phyloP scores from a whole-genome alignment of 1,140 invertebrate genomes.

The Procambarus clarkii region DNA sequence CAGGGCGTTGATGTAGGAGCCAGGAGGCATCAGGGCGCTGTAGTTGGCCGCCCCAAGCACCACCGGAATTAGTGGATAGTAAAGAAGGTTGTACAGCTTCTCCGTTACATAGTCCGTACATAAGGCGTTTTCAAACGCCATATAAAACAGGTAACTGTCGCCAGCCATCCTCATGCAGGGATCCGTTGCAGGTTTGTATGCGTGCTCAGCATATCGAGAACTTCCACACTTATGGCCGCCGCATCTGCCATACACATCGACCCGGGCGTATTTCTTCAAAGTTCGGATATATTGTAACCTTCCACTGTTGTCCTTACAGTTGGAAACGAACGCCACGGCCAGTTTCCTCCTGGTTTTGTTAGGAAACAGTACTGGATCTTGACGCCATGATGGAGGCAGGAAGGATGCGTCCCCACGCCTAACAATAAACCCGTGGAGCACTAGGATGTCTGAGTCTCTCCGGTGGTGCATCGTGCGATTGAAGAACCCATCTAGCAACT shows the following conservation, averaged over 20 bases:
- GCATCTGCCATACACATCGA: background rate
- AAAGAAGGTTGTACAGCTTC: conserved; percentile 10
- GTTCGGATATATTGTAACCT: background rate
- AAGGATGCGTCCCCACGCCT: background rate
- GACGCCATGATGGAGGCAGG: background rate
- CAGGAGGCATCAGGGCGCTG: conserved; percentile 32
- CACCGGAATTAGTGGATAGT: conserved; percentile 60
- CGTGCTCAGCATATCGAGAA: background rate
- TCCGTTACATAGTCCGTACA: conserved; percentile 12
- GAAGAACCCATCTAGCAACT: conserved; percentile 72
- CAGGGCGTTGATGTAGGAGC: conserved; percentile 50
- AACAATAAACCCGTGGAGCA: conserved; percentile 73
- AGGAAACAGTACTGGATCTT: too few relatives aligned
- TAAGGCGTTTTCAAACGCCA: background rate
- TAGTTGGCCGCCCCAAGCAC: conserved; percentile 59
- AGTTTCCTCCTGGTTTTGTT: background rate
- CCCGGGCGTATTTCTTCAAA: background rate
- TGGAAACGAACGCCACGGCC: conserved; percentile 4
- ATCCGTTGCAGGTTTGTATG: background rate
- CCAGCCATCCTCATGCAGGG: background rate
- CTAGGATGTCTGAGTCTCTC: conserved; percentile 74
- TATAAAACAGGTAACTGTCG: background rate
- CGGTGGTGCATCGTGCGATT: conserved; percentile 77
- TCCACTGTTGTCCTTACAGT: background rate
- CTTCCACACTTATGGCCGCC: background rate